Base-by-base conservation (phyloP, 2,888 invertebrate species). In the Endotricha flammealis region DNA sequence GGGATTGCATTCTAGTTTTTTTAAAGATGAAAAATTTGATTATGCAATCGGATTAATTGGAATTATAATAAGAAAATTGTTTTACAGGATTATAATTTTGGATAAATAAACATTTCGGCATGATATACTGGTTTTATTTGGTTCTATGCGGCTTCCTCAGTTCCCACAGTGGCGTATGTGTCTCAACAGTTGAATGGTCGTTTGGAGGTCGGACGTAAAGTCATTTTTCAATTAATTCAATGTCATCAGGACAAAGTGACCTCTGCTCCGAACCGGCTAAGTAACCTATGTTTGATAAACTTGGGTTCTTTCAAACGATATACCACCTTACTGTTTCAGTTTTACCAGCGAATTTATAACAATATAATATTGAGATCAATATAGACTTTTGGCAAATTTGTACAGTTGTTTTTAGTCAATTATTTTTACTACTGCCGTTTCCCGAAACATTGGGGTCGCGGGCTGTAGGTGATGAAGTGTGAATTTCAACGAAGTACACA, bases 1-100 rank as follows among this genome's bases (percentile, higher is more conserved):
- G 76, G 71, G 71, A 58, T 82, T 83, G 85, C 83, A 72, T 83
- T 78, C 78, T 65, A 65, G 67, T 78, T 81, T 86, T 81, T 81
- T 73, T 54, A 58, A n/a, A 56, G 51, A 53, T 60, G 75, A 83
- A 85, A 86, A 85, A 78, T 77, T 72, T 81, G 83, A 85, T 83
- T 78, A 83, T 82, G 85, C 83, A 80, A 73, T 81, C 82, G 69
- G 56, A 67, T 66, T 53, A 57, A 67, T 63, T 51, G 56, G 29
- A 46, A 52, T 59, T 56, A 44, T 47, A 48, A 34, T 38, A 50
- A 52, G 41, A 51, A 52, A 53, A 48, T 61, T 48, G 50, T 64
- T 65, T 63, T 60, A 64, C 49, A 57, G 45, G 62, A 71, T 74
- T 78, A 57, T 65, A 60, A 60, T 64, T 65, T 44, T 39, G 53